A percentile compares a stretch with the other conserved stretches of the same genome.
These are phyloP conservation scores for Eueremaeus valkanovi DNA, from an alignment of 2,888 invertebrate genomes.

Conservation along the genomic window DNA sequence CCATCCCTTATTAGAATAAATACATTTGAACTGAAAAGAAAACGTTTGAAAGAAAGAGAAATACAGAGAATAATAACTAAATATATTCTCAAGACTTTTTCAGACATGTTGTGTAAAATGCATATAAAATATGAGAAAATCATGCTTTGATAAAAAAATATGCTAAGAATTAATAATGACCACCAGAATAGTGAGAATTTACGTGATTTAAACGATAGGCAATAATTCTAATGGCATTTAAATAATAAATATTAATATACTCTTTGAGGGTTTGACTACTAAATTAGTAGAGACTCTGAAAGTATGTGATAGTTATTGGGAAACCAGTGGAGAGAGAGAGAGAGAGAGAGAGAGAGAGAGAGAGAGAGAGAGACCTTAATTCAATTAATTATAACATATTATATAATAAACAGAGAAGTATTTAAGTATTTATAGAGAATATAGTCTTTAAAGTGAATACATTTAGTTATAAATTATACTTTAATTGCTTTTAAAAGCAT, in stretches of 20 bases:
- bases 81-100: too few species aligned
- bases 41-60: too few species aligned
- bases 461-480: background rate
- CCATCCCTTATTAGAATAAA: too few species aligned
- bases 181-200: background rate
- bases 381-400: background rate
- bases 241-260: background rate
- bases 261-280: background rate
- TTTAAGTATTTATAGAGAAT: too few species aligned
- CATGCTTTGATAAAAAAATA: background rate
- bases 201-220: background rate
- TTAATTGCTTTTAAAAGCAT: slow-evolving; percentile 8
- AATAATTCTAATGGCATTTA: background rate
- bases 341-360: background rate
- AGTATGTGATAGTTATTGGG: too few species aligned
- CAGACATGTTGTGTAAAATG: too few species aligned
- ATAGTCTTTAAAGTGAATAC: background rate
- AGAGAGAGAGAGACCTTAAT: background rate
- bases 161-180: slow-evolving; percentile 13
- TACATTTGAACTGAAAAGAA: too few species aligned
- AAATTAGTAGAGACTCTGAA: background rate
- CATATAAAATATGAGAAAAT: background rate
- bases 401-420: too few species aligned
- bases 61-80: too few species aligned
- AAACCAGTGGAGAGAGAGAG: too few species aligned